Evolutionary conservation across 2,888 invertebrate genomes (phyloP), one percentile per base, ranked within the genome.

Genomic region (Dendrolimus pini): DNA sequence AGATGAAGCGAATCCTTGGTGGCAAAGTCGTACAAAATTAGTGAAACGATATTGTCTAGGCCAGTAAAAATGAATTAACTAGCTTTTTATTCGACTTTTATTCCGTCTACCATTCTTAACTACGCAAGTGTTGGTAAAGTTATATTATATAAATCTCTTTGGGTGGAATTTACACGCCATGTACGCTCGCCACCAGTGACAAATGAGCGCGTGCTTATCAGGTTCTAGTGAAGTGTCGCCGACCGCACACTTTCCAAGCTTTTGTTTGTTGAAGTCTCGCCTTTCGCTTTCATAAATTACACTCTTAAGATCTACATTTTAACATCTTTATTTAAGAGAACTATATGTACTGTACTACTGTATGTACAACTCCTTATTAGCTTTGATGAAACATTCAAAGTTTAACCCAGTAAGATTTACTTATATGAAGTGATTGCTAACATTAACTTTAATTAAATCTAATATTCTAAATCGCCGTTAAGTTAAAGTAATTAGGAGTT

Each of bases 191-290:
- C 76, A 71, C 73, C 72, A 74, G 85, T 89, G 89, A 89, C 89
- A 89, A 89, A 89, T 89, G 89, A 89, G 82, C 71, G 75, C 70
- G 76, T 61, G 72, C 80, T 86, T 89, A 88, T 87, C 88, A 76
- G 64, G 69, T 61, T 62, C 68, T 65, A 70, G 72, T 70, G 67
- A 71, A 70, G 71, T 77, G 77, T 77, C 73, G 74, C 71, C 71
- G 71, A 66, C 69, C 71, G 67, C 66, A 65, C 70, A 75, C 78
- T 75, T 72, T 74, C 64, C 66, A 58, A 65, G 69, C 70, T 76
- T 77, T 77, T 71, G 74, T 76, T 75, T 66, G 67, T 68, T 68
- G 47, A 10, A 47, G 6, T 47, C 47, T 47, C 47, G 47, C 61
- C 54, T 56, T 62, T 65, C 61, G 62, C 62, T 61, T 62, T 61